Percentiles rank a stretch among this genome's conserved stretches.
These are phyloP conservation scores for Lordiphosa mommai DNA, from an alignment of 1,140 invertebrate genomes.

Conservation along the genomic window DNA sequence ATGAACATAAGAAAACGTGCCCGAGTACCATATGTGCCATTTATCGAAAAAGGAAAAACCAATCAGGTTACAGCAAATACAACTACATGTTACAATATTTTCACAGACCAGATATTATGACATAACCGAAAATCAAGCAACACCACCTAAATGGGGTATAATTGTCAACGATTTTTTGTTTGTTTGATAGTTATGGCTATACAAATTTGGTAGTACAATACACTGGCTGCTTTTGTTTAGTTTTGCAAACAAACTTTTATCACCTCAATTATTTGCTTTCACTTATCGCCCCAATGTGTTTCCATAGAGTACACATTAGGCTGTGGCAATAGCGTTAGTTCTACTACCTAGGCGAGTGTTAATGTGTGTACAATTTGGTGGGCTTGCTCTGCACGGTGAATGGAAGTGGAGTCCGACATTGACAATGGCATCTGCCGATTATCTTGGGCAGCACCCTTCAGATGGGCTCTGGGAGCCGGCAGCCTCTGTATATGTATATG, in stretches of 20 bases:
- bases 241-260: conserved; percentile 65
- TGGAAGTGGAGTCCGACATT: conserved; percentile 22
- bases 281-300: conserved; percentile 57
- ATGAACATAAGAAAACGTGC: not conserved
- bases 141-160: too few relatives aligned
- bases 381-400: conserved; percentile 22
- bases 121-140: too few relatives aligned
- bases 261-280: conserved; percentile 70
- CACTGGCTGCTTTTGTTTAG: conserved; percentile 59
- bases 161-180: too few relatives aligned
- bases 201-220: too few relatives aligned
- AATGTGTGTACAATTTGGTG: conserved; percentile 22
- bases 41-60: too few relatives aligned
- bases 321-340: conserved; percentile 19
- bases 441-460: conserved; percentile 14
- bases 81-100: not conserved
- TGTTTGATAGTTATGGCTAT: too few relatives aligned
- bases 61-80: not conserved
- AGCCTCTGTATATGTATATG: conserved; percentile 34
- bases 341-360: conserved; percentile 21
- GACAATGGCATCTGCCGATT: conserved; percentile 62
- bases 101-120: not conserved
- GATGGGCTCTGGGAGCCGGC: too few relatives aligned
- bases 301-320: conserved; percentile 43
- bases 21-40: not conserved